Evolutionary conservation across 2,113 vertebrate genomes (phyloP).

Genomic region (Hippocampus mohnikei): DNA sequence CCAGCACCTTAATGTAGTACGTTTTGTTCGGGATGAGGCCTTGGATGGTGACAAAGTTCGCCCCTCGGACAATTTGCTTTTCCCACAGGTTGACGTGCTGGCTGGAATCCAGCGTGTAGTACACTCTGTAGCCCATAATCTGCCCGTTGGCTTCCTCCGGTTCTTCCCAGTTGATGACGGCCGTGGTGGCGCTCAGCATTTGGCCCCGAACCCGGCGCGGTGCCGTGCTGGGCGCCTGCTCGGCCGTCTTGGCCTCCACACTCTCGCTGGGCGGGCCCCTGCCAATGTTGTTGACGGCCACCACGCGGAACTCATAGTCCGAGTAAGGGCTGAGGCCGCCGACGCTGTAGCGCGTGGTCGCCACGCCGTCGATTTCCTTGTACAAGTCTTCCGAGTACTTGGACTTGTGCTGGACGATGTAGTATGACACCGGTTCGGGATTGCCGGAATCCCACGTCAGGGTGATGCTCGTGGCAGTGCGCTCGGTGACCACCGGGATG

Average conservation of each 20-base stretch:
- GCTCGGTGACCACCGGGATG: conserved; percentile 90
- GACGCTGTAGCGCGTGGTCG: conserved; percentile 95
- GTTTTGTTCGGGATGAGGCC: conserved; percentile 93
- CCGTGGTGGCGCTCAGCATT: conserved; percentile 95
- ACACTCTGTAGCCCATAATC: conserved; percentile 96
- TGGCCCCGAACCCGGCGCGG: conserved; percentile 91
- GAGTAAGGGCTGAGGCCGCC: conserved; percentile 97
- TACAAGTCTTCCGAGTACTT: conserved; percentile 88
- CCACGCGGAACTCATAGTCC: conserved; percentile 93
- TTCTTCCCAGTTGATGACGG: conserved; percentile 97
- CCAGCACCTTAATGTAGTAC: conserved; percentile 94
- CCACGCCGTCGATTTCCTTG: conserved; percentile 97
- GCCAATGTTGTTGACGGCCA: conserved; percentile 97
- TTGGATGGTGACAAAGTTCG: conserved; percentile 92
- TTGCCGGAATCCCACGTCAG: conserved; percentile 98
- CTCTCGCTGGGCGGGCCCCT: conserved; percentile 89
- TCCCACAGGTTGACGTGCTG: conserved; percentile 93
- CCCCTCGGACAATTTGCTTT: conserved; percentile 93
- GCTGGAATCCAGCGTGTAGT: conserved; percentile 90
- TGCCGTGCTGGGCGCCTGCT: conserved; percentile 95
- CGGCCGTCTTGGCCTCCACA: conserved; percentile 92
- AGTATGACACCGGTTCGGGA: conserved; percentile 95
- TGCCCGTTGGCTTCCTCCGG: conserved; percentile 96
- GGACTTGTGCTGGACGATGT: conserved; percentile 96
- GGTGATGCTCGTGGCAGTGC: conserved; percentile 96